Conservation (phyloP, 2,797 vertebrate genomes). For the Okamejei kenojei region DNA sequence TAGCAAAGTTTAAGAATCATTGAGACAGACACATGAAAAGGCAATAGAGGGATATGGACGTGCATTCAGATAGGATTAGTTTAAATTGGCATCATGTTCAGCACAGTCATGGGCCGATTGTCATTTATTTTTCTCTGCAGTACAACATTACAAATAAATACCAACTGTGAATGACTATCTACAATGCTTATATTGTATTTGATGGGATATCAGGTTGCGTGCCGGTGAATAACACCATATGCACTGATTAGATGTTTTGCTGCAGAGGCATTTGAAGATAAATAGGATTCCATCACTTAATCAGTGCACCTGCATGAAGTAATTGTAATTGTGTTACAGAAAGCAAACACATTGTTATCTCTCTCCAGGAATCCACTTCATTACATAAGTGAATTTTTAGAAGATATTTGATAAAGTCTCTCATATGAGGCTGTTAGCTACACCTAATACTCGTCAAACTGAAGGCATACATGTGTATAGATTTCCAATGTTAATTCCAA, state of each 20-base stretch:
- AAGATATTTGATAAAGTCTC: too few relatives aligned
- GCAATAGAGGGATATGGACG: too few relatives aligned
- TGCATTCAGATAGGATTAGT: too few relatives aligned
- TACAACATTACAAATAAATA: neutral
- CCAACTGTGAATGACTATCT: neutral
- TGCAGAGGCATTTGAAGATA: neutral
- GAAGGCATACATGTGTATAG: neutral
- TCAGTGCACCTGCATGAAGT: conserved; percentile 2
- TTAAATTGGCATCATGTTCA: too few relatives aligned
- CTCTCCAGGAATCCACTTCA: neutral
- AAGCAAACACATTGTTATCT: conserved; percentile 28
- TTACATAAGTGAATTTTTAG: too few relatives aligned
- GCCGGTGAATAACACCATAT: too few relatives aligned
- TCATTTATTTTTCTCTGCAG: neutral
- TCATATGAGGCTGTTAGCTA: too few relatives aligned
- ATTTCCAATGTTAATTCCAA: too few relatives aligned
- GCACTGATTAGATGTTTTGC: conserved; percentile 22
- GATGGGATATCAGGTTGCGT: neutral
- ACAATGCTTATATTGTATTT: neutral
- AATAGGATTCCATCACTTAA: neutral
- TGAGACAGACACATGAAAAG: too few relatives aligned
- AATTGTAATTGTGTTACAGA: neutral
- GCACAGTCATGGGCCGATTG: neutral
- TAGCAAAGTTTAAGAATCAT: too few relatives aligned
- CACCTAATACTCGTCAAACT: too few relatives aligned